Evolutionary conservation across 2,797 vertebrate species (phyloP).

Genomic region (Gallinago solitaria): DNA sequence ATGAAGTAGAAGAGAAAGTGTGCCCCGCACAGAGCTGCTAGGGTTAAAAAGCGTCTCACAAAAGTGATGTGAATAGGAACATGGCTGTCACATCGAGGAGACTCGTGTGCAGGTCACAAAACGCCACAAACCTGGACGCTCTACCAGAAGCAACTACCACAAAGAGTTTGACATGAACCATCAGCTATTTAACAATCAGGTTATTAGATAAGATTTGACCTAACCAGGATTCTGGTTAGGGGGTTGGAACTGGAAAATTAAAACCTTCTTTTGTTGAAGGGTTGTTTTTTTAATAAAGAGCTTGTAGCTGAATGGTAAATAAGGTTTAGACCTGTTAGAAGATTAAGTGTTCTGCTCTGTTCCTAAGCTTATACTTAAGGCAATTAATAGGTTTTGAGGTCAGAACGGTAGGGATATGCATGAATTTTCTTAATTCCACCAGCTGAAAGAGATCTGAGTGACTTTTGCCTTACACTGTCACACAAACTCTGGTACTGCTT

Average conservation of each 20-base stretch:
- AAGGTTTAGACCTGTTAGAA: slow-evolving; percentile 54
- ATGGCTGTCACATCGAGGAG: not conserved
- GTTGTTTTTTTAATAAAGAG: slow-evolving; percentile 6
- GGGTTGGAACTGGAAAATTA: slow-evolving; percentile 2
- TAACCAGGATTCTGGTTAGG: not conserved
- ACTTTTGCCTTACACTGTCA: not conserved
- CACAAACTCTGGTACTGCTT: not conserved
- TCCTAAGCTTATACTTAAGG: slow-evolving; percentile 46
- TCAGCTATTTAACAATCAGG: not conserved
- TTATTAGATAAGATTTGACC: slow-evolving; percentile 4
- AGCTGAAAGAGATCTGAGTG: not conserved
- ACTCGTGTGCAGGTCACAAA: not conserved
- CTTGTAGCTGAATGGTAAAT: slow-evolving; percentile 32
- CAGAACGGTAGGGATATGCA: not conserved
- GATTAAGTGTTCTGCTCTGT: slow-evolving; percentile 56
- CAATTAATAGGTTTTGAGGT: slow-evolving; percentile 45
- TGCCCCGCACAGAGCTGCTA: not conserved
- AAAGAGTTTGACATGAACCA: not conserved
- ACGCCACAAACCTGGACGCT: not conserved
- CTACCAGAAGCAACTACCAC: not conserved
- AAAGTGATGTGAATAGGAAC: not conserved
- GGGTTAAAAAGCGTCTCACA: not conserved
- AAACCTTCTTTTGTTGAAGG: slow-evolving; percentile 10
- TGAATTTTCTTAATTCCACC: slow-evolving; percentile 38
- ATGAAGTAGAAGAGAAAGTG: not conserved